Conservation (phyloP, 1,140 invertebrate species). For the Onthophagus taurus region DNA sequence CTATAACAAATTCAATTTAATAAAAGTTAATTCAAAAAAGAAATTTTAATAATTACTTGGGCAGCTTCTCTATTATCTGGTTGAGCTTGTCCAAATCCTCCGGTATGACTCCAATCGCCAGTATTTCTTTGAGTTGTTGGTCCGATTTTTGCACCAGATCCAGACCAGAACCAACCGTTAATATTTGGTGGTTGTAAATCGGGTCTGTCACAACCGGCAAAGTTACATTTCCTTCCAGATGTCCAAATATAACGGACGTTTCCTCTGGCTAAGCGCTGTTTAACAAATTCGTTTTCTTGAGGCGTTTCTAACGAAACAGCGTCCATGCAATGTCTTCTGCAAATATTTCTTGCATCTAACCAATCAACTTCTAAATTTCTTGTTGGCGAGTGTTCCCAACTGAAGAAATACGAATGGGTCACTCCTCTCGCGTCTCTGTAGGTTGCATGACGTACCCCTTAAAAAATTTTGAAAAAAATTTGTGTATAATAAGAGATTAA, state of each 20-base stretch:
- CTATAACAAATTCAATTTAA: constrained; percentile 37
- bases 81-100: constrained; percentile 74
- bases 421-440: constrained; percentile 79
- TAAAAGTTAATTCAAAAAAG: neutral
- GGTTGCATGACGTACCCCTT: constrained; percentile 74
- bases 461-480: constrained; percentile 20
- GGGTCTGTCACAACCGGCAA: constrained; percentile 77
- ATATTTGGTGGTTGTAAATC: constrained; percentile 80
- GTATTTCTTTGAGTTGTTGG: constrained; percentile 77
- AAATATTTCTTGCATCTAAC: constrained; percentile 84
- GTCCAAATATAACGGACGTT: constrained; percentile 79
- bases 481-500: neutral
- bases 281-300: constrained; percentile 83
- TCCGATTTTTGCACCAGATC: constrained; percentile 80
- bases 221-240: constrained; percentile 84
- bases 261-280: constrained; percentile 68
- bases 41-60: constrained; percentile 47
- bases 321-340: constrained; percentile 87
- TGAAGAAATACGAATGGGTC: constrained; percentile 87
- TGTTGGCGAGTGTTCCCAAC: constrained; percentile 82
- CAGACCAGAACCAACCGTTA: constrained; percentile 92
- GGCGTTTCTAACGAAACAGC: constrained; percentile 83
- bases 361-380: constrained; percentile 80
- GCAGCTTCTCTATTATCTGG: constrained; percentile 85
- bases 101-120: constrained; percentile 80